These are phyloP conservation scores for Addax nasomaculatus DNA, from an alignment of 2,113 vertebrate species.

Conservation along the genomic window DNA sequence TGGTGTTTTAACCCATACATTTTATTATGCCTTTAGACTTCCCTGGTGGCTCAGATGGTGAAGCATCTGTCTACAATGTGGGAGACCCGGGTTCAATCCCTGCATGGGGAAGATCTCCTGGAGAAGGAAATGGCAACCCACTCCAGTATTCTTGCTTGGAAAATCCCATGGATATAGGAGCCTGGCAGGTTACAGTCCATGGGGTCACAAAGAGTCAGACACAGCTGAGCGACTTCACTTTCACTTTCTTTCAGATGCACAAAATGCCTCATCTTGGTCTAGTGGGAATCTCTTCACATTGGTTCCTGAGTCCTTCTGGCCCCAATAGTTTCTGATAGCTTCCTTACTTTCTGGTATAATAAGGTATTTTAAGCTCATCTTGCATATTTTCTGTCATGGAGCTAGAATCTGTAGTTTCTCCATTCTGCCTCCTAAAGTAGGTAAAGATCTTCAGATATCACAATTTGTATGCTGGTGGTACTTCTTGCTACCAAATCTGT, in stretches of 20 bases:
- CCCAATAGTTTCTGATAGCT: neutral
- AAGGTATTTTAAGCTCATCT: neutral
- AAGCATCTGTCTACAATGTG: neutral
- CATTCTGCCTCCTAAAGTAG: neutral
- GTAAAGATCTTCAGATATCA: neutral
- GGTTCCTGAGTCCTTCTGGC: neutral
- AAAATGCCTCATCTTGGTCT: neutral
- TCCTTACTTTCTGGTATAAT: neutral
- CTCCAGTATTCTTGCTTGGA: neutral
- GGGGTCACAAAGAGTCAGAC: accelerated
- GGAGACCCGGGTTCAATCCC: neutral
- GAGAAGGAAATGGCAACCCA: neutral
- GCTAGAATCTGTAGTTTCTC: neutral
- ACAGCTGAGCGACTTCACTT: neutral
- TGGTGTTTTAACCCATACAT: neutral
- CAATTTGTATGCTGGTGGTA: neutral
- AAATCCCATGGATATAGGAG: neutral
- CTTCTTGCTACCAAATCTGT: neutral
- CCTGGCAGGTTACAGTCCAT: neutral
- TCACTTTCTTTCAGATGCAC: neutral
- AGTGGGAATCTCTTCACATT: neutral
- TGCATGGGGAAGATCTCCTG: neutral
- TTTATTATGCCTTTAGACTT: neutral
- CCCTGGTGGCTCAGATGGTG: neutral
- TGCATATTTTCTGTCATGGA: neutral